A percentile compares a stretch with the other conserved stretches of the same genome.
phyloP scores from a whole-genome alignment of 2,113 vertebrate genomes.

The Sander lucioperca region DNA sequence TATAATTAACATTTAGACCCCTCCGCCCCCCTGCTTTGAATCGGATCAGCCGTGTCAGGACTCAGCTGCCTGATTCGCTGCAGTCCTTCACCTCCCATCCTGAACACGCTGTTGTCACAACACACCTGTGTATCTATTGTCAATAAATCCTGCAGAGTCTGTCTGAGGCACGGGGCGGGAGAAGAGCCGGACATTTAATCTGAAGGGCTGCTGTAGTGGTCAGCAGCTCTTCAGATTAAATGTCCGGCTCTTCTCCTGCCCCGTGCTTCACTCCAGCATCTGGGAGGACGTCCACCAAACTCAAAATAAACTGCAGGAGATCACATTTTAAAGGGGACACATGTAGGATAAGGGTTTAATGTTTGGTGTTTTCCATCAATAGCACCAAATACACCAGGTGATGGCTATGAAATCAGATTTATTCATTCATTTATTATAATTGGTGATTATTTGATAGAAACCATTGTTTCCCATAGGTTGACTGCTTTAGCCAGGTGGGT shows the following conservation, averaged over 20 bases:
- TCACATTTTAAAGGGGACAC: not conserved
- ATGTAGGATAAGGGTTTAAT: not conserved
- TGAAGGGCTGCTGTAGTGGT: not conserved
- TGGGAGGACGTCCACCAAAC: not conserved
- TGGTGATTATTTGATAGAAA: not conserved
- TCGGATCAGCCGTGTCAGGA: not conserved
- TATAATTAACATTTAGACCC: not conserved
- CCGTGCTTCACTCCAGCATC: no score
- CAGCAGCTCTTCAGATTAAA: no score
- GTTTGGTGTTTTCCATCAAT: not conserved
- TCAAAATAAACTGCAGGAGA: not conserved
- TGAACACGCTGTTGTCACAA: conserved; percentile 60
- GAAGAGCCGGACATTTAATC: not conserved
- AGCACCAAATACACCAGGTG: not conserved
- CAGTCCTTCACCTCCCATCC: not conserved
- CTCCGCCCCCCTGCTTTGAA: no score
- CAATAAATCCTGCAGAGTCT: conserved; percentile 47
- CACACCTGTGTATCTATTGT: conserved; percentile 64
- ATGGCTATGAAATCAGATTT: not conserved
- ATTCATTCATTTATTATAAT: not conserved
- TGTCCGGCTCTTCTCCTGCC: no score
- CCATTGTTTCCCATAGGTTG: no score
- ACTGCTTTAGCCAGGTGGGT: no score
- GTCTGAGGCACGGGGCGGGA: not conserved
- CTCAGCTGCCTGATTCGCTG: conserved; percentile 19